phyloP scores from a whole-genome alignment of 2,888 invertebrate species.

The Dendrolimus pini region DNA sequence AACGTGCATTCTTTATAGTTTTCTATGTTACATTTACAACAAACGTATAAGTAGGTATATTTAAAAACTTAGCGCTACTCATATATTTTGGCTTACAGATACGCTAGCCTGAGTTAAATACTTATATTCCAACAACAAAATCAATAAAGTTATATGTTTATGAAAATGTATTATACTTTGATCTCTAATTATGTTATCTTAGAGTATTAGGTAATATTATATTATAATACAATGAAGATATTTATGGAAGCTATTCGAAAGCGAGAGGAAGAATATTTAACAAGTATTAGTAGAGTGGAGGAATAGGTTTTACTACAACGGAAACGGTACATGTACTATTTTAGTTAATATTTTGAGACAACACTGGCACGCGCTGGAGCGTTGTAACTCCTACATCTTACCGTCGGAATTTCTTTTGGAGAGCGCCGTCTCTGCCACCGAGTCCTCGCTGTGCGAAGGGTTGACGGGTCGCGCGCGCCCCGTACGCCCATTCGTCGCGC shows the following conservation, averaged over 20 bases:
- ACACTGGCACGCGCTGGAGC: constrained; percentile 22
- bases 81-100: too few relatives aligned
- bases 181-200: too few relatives aligned
- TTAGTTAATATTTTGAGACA: constrained; percentile 24
- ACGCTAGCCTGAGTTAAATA: too few relatives aligned
- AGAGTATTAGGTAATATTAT: too few relatives aligned
- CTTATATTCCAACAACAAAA: too few relatives aligned
- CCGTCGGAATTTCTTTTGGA: constrained; percentile 91
- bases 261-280: constrained; percentile 52
- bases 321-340: constrained; percentile 20
- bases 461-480: constrained; percentile 67
- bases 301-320: constrained; percentile 41
- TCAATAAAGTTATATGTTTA: too few relatives aligned
- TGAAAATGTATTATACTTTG: too few relatives aligned
- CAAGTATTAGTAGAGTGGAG: constrained; percentile 23
- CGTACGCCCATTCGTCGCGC: constrained; percentile 59
- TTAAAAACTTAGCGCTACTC: too few relatives aligned
- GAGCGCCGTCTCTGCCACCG: constrained; percentile 86
- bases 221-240: too few relatives aligned
- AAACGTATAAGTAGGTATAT: too few relatives aligned
- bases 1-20: too few relatives aligned
- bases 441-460: constrained; percentile 88
- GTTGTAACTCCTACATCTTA: constrained; percentile 70
- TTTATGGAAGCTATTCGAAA: constrained; percentile 40
- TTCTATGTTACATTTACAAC: too few relatives aligned